A percentile compares a stretch with the other conserved stretches of the same genome.
These are phyloP conservation scores for Porites evermanni DNA, from an alignment of 92 coral and sea anemone genomes.

Conservation along the genomic window DNA sequence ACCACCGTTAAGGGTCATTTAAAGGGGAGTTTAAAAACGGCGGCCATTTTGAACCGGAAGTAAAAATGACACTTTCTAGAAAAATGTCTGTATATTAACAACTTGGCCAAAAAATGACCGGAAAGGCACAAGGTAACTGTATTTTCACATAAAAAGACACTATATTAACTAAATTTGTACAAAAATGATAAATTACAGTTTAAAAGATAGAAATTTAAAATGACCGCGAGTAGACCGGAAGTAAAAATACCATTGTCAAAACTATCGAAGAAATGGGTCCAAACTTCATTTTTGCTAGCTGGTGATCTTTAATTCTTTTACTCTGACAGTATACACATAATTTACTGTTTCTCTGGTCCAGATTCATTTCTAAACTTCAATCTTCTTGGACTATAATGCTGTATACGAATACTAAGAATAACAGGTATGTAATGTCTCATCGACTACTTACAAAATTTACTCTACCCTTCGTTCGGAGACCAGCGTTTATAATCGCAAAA, in stretches of 20 bases:
- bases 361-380: slow-evolving; percentile 6
- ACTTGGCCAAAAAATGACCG: background rate
- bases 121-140: slow-evolving; percentile 4
- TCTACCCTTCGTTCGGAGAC: slow-evolving; percentile 4
- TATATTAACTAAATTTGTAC: background rate
- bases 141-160: slow-evolving; percentile 6
- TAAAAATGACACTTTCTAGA: background rate
- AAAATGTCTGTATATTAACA: background rate
- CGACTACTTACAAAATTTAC: background rate
- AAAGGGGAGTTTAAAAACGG: background rate
- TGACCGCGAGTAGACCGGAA: background rate
- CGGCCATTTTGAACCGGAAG: too few species aligned
- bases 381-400: slow-evolving; percentile 1
- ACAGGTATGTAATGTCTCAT: background rate
- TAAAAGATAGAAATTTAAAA: background rate
- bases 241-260: background rate
- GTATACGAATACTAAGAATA: background rate
- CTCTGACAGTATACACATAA: background rate
- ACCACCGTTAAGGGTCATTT: slow-evolving; percentile 4
- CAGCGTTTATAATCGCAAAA: background rate
- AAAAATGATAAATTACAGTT: background rate
- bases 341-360: background rate
- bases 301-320: background rate
- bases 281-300: too few species aligned
- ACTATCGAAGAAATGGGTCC: background rate